Conservation (phyloP, 2,113 vertebrate genomes). For the Alexandromys fortis region DNA sequence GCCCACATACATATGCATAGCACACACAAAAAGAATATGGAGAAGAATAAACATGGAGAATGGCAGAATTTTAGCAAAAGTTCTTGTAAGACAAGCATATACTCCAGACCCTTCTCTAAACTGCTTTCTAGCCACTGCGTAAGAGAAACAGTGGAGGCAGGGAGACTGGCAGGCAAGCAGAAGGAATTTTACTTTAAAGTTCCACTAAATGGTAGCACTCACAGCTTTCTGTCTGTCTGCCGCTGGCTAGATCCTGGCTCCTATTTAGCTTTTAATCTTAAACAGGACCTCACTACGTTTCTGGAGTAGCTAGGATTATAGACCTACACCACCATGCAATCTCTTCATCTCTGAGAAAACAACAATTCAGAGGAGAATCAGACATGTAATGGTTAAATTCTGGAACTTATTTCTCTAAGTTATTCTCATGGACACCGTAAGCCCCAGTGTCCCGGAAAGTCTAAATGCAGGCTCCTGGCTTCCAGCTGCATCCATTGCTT, state of each 20-base stretch:
- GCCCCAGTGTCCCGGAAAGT: neutral
- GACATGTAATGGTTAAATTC: neutral
- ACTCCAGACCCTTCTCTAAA: conserved; percentile 28
- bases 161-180: conserved; percentile 43
- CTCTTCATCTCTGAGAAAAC: neutral
- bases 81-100: neutral
- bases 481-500: neutral
- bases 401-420: neutral
- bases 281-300: neutral
- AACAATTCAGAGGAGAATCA: neutral
- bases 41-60: neutral
- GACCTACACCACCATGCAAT: neutral
- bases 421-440: neutral
- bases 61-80: neutral
- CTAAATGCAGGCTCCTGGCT: neutral
- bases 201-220: neutral
- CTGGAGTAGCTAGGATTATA: neutral
- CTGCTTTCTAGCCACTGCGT: neutral
- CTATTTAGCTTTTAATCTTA: neutral
- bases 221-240: neutral
- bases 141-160: conserved; percentile 10
- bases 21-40: neutral
- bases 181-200: conserved; percentile 4
- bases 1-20: no score
- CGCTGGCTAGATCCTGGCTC: neutral